Percentiles rank a stretch among this genome's conserved stretches.
Evolutionary conservation across 2,797 vertebrate genomes (phyloP).

Genomic region (Spinus olivaceus): DNA sequence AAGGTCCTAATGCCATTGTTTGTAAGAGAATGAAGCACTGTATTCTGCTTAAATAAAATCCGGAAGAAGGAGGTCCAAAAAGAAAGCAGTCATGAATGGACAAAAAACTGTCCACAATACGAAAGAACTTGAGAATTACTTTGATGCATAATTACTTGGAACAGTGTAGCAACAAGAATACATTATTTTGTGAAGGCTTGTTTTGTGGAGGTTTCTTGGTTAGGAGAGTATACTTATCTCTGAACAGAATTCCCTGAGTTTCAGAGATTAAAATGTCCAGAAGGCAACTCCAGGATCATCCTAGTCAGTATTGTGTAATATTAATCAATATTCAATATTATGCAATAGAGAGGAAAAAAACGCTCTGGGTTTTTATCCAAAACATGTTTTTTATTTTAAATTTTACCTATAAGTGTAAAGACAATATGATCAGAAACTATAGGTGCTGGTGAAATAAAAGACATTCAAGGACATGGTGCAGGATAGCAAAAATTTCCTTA

Average conservation of each 20-base stretch:
- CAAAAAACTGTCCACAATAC: not conserved
- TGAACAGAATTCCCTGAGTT: not conserved
- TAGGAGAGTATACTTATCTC: not conserved
- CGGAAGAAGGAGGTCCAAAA: not conserved
- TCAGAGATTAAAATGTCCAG: not conserved
- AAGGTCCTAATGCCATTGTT: not conserved
- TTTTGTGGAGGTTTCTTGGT: not conserved
- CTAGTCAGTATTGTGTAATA: not conserved
- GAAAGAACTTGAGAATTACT: not conserved
- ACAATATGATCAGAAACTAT: not conserved
- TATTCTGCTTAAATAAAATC: not conserved
- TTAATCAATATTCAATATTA: not conserved
- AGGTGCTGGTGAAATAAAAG: not conserved
- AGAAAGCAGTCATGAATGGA: not conserved
- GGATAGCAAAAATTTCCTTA: not conserved
- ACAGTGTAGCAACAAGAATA: not conserved
- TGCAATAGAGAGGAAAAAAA: not conserved
- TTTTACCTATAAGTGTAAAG: not conserved
- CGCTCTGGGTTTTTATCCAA: not conserved
- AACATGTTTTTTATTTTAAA: not conserved
- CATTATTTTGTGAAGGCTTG: fast-evolving
- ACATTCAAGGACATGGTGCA: not conserved
- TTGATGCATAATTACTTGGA: not conserved
- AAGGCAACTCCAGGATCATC: not conserved
- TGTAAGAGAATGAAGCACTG: not conserved